Percentiles rank a stretch among this genome's conserved stretches.
Evolutionary conservation across 2,888 invertebrate species (phyloP).

Genomic region (Hanleya hanleyi): DNA sequence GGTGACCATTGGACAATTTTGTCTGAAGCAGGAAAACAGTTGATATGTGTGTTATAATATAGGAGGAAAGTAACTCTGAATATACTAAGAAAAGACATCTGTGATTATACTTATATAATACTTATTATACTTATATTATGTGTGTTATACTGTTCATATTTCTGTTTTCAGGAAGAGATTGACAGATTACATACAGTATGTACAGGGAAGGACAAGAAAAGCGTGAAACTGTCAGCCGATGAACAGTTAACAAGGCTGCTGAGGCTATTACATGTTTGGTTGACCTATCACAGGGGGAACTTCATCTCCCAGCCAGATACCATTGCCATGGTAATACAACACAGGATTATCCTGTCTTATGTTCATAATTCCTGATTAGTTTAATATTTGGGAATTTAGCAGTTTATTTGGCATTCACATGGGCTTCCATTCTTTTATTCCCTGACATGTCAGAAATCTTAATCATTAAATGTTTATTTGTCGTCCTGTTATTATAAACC

Average conservation of each 20-base stretch:
- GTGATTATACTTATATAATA: too few species aligned
- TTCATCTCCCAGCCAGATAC: constrained; percentile 50
- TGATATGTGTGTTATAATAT: too few species aligned
- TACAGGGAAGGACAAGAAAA: constrained; percentile 3
- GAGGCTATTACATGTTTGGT: constrained; percentile 44
- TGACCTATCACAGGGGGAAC: constrained; percentile 53
- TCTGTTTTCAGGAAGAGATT: constrained; percentile 3
- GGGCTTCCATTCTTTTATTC: too few species aligned
- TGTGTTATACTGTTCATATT: too few species aligned
- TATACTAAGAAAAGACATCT: too few species aligned
- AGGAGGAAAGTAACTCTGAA: too few species aligned
- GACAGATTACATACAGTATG: constrained; percentile 17
- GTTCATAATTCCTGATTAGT: not conserved
- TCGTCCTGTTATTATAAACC: too few species aligned
- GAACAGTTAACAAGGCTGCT: constrained; percentile 47
- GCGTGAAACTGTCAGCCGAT: constrained; percentile 8
- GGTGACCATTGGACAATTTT: too few species aligned
- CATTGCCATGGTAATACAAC: constrained; percentile 51
- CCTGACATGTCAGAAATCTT: too few species aligned
- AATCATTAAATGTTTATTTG: too few species aligned
- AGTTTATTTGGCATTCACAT: not conserved
- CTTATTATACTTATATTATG: too few species aligned
- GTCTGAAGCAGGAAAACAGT: too few species aligned
- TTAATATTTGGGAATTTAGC: not conserved
- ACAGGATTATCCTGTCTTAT: not conserved